Base-by-base conservation (phyloP, 2,113 vertebrate species). In the Erinaceus europaeus region DNA sequence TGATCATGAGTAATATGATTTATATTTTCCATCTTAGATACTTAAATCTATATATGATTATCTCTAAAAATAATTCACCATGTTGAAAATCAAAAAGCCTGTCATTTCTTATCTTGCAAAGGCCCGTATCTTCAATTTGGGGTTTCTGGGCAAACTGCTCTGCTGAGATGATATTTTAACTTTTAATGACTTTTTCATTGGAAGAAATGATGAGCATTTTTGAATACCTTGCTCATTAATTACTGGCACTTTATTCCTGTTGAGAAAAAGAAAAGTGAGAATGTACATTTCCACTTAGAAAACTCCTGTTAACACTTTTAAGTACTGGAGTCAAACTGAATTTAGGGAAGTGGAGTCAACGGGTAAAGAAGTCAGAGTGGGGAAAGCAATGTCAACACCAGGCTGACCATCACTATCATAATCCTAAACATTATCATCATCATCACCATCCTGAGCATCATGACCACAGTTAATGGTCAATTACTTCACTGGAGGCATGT, bases 31-130 rank as follows among this genome's bases (percentile, higher is more conserved):
- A 57, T 46, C 67, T 89, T 44, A 67, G 53, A 65, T 52, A 9
- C 87, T 79, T 75, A n/a, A 46, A 67, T 79, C 90, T 84, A 18
- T 68, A 48, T 52, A n/a, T 59, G 89, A 68, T 94, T 53, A 89
- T 78, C 78, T 36, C 42, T 52, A 57, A 84, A 52, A 64, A 38
- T 68, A 55, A 67, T 32, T 79, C 55, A 32, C 65, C 61, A 3
- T 42, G 81, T 77, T 71, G 65, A n/a, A 29, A 81, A 75, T 57
- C 8, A 59, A 64, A 55, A 50, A 52, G 64, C 65, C 34, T 86
- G 68, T 23, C 82, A 18, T 74, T 74, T 77, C 62, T 3, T 44
- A 27, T 87, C 59, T 81, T n/a, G 25, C 53, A 38, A 74, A 69
- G n/a, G 61, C 61, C 40, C 15, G 0, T 17, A 36, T 76, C 80